Percentiles rank a stretch among this genome's conserved stretches.
Conservation (phyloP, 2,797 vertebrate species). For the Petrocephalus sullivani region DNA sequence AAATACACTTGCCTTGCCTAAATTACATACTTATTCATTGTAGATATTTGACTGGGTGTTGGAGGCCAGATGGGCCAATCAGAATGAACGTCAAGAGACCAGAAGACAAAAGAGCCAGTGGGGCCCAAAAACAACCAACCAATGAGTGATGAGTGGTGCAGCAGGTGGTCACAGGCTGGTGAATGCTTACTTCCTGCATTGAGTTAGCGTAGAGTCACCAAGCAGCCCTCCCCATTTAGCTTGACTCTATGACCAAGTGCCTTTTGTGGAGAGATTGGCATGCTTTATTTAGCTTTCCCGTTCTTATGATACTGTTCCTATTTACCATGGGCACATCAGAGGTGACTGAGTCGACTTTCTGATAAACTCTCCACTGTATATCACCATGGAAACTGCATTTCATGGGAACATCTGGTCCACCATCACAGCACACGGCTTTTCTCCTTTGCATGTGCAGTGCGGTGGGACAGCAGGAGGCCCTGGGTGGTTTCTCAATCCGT, state of each 20-base stretch:
- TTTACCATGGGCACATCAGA: not conserved
- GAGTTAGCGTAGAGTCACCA: not conserved
- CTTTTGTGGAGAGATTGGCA: not conserved
- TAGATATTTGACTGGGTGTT: not conserved
- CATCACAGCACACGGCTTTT: not conserved
- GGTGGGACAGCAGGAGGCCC: not conserved
- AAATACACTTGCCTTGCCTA: not conserved
- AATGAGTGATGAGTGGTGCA: not conserved
- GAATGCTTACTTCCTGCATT: not conserved
- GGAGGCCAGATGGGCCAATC: not conserved
- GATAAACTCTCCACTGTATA: not conserved
- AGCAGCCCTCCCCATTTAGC: not conserved
- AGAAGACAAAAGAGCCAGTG: not conserved
- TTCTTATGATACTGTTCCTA: not conserved
- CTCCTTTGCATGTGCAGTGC: not conserved
- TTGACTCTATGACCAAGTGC: not conserved
- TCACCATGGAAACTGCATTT: conserved; percentile 6
- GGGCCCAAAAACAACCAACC: not conserved
- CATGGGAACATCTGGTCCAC: not conserved
- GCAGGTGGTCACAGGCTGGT: not conserved
- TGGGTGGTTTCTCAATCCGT: not conserved
- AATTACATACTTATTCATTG: not conserved
- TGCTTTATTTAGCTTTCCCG: not conserved
- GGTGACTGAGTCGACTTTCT: not conserved
- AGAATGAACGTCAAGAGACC: not conserved